phyloP scores from a whole-genome alignment of 2,888 invertebrate species.

The Criorhina ranunculi region DNA sequence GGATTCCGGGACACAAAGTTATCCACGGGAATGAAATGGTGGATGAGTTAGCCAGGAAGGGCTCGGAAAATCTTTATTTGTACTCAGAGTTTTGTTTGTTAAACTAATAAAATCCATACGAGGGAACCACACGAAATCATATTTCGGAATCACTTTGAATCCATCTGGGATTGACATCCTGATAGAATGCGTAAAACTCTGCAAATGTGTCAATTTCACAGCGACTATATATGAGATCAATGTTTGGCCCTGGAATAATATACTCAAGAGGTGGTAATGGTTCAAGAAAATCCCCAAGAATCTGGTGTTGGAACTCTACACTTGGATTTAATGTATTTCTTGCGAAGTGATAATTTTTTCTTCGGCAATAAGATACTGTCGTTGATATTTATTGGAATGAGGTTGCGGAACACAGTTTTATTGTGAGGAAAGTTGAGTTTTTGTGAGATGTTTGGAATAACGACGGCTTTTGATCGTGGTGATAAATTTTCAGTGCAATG shows the following conservation, averaged over 20 bases:
- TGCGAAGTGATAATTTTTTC: slow-evolving; percentile 68
- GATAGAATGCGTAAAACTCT: slow-evolving; percentile 66
- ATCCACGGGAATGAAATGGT: too few species aligned
- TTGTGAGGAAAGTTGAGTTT: slow-evolving; percentile 80
- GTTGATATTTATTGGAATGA: slow-evolving; percentile 81
- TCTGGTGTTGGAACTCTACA: slow-evolving; percentile 78
- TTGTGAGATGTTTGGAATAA: slow-evolving; percentile 81
- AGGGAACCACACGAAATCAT: slow-evolving; percentile 23
- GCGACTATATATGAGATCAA: slow-evolving; percentile 68
- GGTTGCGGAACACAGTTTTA: slow-evolving; percentile 79
- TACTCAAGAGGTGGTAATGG: slow-evolving; percentile 77
- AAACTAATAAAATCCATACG: slow-evolving; percentile 32
- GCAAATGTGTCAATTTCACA: slow-evolving; percentile 52
- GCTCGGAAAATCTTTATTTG: slow-evolving; percentile 73
- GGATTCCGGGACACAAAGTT: too few species aligned
- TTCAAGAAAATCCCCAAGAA: slow-evolving; percentile 79
- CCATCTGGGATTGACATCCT: slow-evolving; percentile 66
- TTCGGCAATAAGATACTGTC: slow-evolving; percentile 78
- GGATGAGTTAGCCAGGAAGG: too few species aligned
- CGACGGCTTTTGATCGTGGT: slow-evolving; percentile 78
- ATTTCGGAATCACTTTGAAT: slow-evolving; percentile 47
- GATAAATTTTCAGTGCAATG: slow-evolving; percentile 69
- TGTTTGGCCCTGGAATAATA: slow-evolving; percentile 78
- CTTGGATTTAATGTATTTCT: slow-evolving; percentile 60
- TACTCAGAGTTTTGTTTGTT: slow-evolving; percentile 58